These are phyloP conservation scores for Dipodomys spectabilis DNA, from an alignment of 2,113 vertebrate species.

Conservation along the genomic window DNA sequence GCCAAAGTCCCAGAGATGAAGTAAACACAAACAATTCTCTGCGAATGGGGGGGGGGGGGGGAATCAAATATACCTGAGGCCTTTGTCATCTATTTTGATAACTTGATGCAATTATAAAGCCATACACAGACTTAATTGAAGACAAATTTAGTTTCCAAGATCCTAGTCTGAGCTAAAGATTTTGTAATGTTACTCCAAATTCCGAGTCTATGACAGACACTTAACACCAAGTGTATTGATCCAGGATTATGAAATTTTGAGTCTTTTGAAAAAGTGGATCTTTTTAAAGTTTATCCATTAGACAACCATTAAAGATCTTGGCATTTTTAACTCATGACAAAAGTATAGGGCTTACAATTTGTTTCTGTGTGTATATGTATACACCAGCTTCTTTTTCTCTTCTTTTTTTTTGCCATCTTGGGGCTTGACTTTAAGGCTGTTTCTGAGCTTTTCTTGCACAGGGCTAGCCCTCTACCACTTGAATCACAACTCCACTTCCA, in stretches of 20 bases:
- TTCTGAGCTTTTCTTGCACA: too few species aligned
- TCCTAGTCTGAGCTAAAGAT: background rate
- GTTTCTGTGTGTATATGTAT: background rate
- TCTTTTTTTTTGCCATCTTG: background rate
- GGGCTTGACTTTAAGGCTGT: too few species aligned
- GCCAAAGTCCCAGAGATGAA: slow-evolving; percentile 49
- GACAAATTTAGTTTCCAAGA: slow-evolving; percentile 44
- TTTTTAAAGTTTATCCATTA: background rate
- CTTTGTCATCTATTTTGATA: slow-evolving; percentile 31
- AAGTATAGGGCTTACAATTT: background rate
- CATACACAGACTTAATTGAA: background rate
- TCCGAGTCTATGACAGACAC: background rate
- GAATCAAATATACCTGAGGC: background rate
- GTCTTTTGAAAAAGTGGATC: background rate
- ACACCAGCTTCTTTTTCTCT: background rate
- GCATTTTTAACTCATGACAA: background rate
- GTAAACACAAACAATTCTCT: slow-evolving; percentile 46
- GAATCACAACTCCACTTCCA: too few species aligned
- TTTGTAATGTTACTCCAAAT: background rate
- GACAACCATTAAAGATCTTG: background rate
- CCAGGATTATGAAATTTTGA: background rate
- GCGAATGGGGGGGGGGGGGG: background rate
- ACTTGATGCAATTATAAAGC: background rate
- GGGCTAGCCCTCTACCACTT: too few species aligned
- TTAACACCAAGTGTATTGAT: background rate